Evolutionary conservation across 92 coral and sea anemone species (phyloP).

Genomic region (Porites rus): DNA sequence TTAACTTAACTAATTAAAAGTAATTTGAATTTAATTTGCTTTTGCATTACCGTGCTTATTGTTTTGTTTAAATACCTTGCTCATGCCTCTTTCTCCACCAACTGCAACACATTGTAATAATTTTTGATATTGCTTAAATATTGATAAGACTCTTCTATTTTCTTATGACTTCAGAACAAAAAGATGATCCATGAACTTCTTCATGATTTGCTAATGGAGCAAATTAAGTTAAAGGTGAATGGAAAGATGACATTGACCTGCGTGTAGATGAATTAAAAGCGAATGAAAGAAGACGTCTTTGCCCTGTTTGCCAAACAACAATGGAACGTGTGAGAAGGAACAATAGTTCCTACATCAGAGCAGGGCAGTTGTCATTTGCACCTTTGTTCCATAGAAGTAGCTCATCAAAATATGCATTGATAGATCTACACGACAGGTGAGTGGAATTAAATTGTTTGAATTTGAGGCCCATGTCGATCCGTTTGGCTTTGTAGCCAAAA

Average conservation of each 20-base stretch:
- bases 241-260: conserved; percentile 34
- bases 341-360: conserved; percentile 24
- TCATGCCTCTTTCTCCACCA: conserved; percentile 20
- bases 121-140: conserved; percentile 4
- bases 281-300: conserved; percentile 20
- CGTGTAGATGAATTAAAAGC: neutral
- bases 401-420: conserved; percentile 28
- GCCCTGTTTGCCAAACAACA: conserved; percentile 30
- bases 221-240: conserved; percentile 1
- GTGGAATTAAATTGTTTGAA: conserved; percentile 26
- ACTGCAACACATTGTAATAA: neutral
- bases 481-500: conserved; percentile 13
- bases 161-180: too few species aligned
- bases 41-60: conserved; percentile 2
- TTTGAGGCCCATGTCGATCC: conserved; percentile 9
- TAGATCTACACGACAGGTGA: conserved; percentile 32
- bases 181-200: neutral
- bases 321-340: conserved; percentile 29
- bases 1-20: neutral
- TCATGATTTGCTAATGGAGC: conserved; percentile 13
- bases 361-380: conserved; percentile 35
- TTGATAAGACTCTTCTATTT: neutral
- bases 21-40: conserved; percentile 19
- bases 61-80: conserved; percentile 17
- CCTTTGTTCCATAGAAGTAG: conserved; percentile 20